phyloP scores from a whole-genome alignment of 2,113 vertebrate genomes.

The Pelvicachromis taeniatus region DNA sequence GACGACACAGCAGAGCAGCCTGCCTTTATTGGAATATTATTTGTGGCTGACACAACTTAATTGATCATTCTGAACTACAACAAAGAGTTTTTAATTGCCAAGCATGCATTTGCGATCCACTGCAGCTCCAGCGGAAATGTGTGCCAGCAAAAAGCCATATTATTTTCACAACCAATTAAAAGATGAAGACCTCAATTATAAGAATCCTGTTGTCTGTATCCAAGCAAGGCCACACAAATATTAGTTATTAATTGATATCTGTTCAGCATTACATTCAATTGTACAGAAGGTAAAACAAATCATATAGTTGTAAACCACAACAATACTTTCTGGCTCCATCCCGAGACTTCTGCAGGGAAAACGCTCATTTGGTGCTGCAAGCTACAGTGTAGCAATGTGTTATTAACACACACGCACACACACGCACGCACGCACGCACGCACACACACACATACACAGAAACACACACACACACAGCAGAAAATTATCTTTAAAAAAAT shows the following conservation, averaged over 20 bases:
- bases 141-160: conserved; percentile 32
- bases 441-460: too few relatives aligned
- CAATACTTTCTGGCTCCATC: conserved; percentile 49
- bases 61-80: conserved; percentile 24
- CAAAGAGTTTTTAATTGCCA: conserved; percentile 40
- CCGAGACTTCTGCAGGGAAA: conserved; percentile 32
- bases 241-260: conserved; percentile 76
- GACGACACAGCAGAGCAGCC: not conserved
- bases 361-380: not conserved
- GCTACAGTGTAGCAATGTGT: not conserved
- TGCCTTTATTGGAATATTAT: not conserved
- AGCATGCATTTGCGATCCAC: conserved; percentile 1
- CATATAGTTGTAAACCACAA: conserved; percentile 42
- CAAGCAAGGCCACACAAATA: conserved; percentile 71
- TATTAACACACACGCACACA: not conserved
- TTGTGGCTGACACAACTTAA: not conserved
- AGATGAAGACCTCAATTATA: conserved; percentile 73
- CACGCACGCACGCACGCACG: too few relatives aligned
- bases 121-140: conserved; percentile 31
- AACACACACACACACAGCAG: not conserved
- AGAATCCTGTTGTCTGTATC: conserved; percentile 67
- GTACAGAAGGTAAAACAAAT: conserved; percentile 52
- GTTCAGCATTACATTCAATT: conserved; percentile 60
- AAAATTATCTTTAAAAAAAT: not conserved
- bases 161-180: conserved; percentile 75